Evolutionary conservation across 2,888 invertebrate genomes (phyloP).

Genomic region (Venusia cambrica): DNA sequence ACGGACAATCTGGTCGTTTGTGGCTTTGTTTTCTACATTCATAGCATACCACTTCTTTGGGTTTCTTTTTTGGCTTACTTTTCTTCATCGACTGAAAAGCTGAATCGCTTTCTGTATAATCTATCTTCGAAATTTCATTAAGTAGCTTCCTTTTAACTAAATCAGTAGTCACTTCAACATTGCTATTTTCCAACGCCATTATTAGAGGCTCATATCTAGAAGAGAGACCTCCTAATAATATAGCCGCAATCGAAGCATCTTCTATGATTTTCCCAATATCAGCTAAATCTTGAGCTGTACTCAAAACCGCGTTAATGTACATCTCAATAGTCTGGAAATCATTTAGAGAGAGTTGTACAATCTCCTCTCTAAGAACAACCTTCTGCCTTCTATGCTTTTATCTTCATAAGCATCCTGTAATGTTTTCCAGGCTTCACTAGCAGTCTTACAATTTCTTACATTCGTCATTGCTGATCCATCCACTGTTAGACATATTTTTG

Average conservation of each 20-base stretch:
- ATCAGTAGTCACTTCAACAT: slow-evolving; percentile 13
- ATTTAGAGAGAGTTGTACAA: not conserved
- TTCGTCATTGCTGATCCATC: slow-evolving; percentile 9
- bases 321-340: slow-evolving; percentile 11
- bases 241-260: slow-evolving; percentile 26
- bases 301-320: slow-evolving; percentile 11
- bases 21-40: slow-evolving; percentile 10
- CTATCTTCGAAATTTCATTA: slow-evolving; percentile 4
- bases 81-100: not conserved
- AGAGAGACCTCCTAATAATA: slow-evolving; percentile 26
- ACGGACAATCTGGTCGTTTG: not conserved
- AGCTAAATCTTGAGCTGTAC: not conserved
- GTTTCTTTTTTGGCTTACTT: not conserved
- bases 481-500: slow-evolving; percentile 21
- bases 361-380: not conserved
- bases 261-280: slow-evolving; percentile 14
- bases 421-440: slow-evolving; percentile 20
- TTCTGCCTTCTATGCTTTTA: slow-evolving; percentile 8
- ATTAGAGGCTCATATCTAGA: slow-evolving; percentile 28
- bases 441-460: slow-evolving; percentile 12
- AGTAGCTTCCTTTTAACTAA: slow-evolving; percentile 14
- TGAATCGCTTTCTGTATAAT: not conserved
- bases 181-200: slow-evolving; percentile 19
- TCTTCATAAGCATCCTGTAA: slow-evolving; percentile 23
- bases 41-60: not conserved